Evolutionary conservation across 1,140 invertebrate genomes (phyloP).

Genomic region (Bilobella aurantiaca): DNA sequence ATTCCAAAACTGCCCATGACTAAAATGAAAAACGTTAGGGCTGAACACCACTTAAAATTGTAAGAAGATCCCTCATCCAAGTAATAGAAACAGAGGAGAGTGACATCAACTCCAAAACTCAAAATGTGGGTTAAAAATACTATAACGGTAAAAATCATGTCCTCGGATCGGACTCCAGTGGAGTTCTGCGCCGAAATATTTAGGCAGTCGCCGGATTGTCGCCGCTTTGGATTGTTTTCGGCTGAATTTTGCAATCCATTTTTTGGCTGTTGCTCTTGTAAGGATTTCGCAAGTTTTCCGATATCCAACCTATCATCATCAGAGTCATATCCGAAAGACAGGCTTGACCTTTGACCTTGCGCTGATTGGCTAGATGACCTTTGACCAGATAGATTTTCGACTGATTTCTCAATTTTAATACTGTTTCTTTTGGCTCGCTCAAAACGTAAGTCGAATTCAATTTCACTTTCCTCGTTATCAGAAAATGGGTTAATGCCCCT

Average conservation of each 20-base stretch:
- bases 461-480: not conserved
- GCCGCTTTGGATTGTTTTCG: not conserved
- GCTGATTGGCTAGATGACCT: not conserved
- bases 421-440: not conserved
- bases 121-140: conserved; percentile 14
- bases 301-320: not conserved
- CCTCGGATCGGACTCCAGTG: conserved; percentile 7
- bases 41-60: conserved; percentile 17
- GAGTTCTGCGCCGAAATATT: not conserved
- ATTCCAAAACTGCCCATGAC: conserved; percentile 16
- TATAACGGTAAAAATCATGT: conserved; percentile 18
- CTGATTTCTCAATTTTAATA: not conserved
- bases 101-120: conserved; percentile 15
- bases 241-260: not conserved
- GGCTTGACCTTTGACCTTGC: not conserved
- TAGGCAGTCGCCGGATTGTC: not conserved
- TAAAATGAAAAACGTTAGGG: conserved; percentile 14
- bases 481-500: not conserved
- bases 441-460: not conserved
- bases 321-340: not conserved
- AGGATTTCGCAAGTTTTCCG: not conserved
- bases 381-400: not conserved
- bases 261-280: not conserved
- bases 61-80: not conserved
- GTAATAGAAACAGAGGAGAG: conserved; percentile 17